These are phyloP conservation scores for Cyprinodon variegatus DNA, from an alignment of 2,113 vertebrate species.

Conservation along the genomic window DNA sequence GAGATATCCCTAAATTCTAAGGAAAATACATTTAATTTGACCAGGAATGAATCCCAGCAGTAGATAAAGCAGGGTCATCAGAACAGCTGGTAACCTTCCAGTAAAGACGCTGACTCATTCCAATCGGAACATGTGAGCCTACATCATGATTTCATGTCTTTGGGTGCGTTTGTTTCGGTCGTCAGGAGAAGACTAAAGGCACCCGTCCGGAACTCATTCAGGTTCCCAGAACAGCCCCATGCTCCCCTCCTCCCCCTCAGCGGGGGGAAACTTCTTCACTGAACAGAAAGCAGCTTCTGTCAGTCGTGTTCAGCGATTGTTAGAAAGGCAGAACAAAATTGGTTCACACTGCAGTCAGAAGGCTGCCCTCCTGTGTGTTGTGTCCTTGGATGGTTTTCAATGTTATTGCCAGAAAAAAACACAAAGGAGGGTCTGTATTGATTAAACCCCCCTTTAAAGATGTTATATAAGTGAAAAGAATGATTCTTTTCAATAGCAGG, in stretches of 20 bases:
- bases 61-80: no score
- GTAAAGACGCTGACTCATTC: slow-evolving; percentile 40
- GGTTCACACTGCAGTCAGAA: slow-evolving; percentile 27
- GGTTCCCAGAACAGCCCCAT: slow-evolving; percentile 34
- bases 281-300: slow-evolving; percentile 42
- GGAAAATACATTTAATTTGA: no score
- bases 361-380: slow-evolving; percentile 22
- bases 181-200: slow-evolving; percentile 46
- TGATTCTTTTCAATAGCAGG: slow-evolving; percentile 40
- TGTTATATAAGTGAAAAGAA: slow-evolving; percentile 57
- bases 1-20: no score
- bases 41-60: no score
- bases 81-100: slow-evolving; percentile 50
- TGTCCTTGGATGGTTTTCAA: slow-evolving; percentile 54
- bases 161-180: slow-evolving; percentile 43
- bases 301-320: slow-evolving; percentile 31
- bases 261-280: slow-evolving; percentile 27
- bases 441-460: slow-evolving; percentile 39
- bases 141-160: slow-evolving; percentile 37
- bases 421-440: slow-evolving; percentile 62
- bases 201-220: slow-evolving; percentile 17
- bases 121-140: slow-evolving; percentile 31
- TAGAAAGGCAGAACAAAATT: slow-evolving; percentile 10
- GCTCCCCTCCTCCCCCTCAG: not conserved
- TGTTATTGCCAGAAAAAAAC: slow-evolving; percentile 37